phyloP scores from a whole-genome alignment of 2,888 invertebrate genomes.

The Mesorhabditis belari region DNA sequence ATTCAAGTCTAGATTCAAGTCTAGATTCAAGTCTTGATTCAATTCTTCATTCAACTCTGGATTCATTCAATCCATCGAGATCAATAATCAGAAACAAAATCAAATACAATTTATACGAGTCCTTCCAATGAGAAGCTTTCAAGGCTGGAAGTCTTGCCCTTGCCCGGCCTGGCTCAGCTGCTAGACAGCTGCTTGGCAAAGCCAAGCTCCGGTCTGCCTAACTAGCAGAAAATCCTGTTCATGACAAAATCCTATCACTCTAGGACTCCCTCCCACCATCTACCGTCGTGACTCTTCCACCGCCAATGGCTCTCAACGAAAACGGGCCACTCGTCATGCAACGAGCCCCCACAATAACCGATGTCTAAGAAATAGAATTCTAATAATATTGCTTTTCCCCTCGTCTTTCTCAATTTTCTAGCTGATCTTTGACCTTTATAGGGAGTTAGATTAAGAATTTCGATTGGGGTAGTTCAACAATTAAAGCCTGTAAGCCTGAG shows the following conservation, averaged over 20 bases:
- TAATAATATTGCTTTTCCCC: not conserved
- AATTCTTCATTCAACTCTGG: not conserved
- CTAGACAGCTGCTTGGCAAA: no score
- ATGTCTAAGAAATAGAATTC: slow-evolving; percentile 17
- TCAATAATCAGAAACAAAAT: not conserved
- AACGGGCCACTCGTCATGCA: slow-evolving; percentile 36
- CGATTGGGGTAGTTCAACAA: no score
- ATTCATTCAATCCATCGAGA: not conserved
- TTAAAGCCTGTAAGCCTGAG: no score
- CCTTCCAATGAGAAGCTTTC: not conserved
- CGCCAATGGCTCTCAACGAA: slow-evolving; percentile 29
- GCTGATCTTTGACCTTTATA: no score
- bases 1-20: no score
- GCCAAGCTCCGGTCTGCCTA: no score
- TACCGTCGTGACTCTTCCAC: slow-evolving; percentile 25
- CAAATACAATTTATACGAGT: not conserved
- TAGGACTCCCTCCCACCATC: slow-evolving; percentile 32
- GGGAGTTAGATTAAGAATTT: no score
- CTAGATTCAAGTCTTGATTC: no score
- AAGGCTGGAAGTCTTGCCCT: no score
- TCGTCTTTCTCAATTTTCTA: not conserved
- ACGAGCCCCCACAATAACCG: slow-evolving; percentile 35
- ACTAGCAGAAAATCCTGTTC: not conserved
- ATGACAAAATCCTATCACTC: slow-evolving; percentile 1
- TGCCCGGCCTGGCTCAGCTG: no score